Evolutionary conservation across 35 echinoderm and acorn worm genomes (phyloP).

Genomic region (Patiria miniata): DNA sequence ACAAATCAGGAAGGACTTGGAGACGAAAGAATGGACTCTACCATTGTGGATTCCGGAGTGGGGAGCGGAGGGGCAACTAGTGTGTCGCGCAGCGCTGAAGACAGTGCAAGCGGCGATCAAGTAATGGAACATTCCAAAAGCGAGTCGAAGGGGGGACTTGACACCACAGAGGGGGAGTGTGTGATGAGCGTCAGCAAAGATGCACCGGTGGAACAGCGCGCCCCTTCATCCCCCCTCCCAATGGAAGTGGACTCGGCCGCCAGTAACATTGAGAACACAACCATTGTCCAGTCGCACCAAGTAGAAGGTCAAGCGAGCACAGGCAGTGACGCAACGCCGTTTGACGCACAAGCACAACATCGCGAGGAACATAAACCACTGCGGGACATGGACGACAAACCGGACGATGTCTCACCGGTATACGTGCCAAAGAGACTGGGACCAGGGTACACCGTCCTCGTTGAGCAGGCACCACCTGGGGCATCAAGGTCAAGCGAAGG

Average conservation of each 20-base stretch:
- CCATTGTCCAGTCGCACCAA: neutral
- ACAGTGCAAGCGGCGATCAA: neutral
- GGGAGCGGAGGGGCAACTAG: neutral
- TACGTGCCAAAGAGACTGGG: constrained; percentile 67
- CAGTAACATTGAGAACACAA: neutral
- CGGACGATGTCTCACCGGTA: neutral
- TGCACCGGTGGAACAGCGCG: neutral
- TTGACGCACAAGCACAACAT: neutral
- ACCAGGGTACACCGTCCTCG: constrained; percentile 74
- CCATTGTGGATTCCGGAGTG: neutral
- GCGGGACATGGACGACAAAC: neutral
- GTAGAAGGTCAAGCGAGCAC: neutral
- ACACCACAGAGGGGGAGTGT: neutral
- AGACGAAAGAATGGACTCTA: constrained; percentile 15
- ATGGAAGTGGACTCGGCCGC: constrained; percentile 52
- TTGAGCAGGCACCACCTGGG: constrained; percentile 35
- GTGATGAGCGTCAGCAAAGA: constrained; percentile 1
- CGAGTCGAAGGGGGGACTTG: neutral
- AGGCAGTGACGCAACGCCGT: neutral
- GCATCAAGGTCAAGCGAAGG: neutral
- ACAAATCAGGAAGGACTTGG: neutral
- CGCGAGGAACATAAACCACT: constrained; percentile 6
- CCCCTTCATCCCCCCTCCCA: constrained; percentile 1
- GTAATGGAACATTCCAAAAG: neutral
- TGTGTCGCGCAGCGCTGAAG: neutral